phyloP scores from a whole-genome alignment of 1,140 invertebrate genomes.

The Bradynema listronoti region DNA sequence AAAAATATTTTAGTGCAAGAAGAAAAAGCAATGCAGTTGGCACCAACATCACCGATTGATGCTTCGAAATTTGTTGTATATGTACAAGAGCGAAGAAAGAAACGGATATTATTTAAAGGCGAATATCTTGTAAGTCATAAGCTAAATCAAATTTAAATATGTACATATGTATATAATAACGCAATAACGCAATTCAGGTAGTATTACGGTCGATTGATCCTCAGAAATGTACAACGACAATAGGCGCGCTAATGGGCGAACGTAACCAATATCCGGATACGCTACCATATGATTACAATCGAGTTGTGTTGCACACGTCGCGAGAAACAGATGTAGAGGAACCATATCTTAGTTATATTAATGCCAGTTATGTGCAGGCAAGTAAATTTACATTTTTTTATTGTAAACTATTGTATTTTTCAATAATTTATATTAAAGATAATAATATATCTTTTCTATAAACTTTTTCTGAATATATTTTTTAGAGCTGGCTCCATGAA shows the following conservation, averaged over 20 bases:
- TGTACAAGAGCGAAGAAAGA: constrained; percentile 53
- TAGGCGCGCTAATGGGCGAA: constrained; percentile 50
- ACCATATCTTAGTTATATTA: constrained; percentile 40
- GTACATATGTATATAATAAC: no score
- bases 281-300: constrained; percentile 53
- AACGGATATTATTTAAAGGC: constrained; percentile 57
- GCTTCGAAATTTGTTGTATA: constrained; percentile 57
- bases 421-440: constrained; percentile 10
- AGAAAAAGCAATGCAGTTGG: constrained; percentile 56
- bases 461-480: constrained; percentile 3
- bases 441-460: neutral
- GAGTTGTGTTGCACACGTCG: constrained; percentile 37
- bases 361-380: constrained; percentile 54
- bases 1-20: constrained; percentile 58
- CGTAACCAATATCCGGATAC: constrained; percentile 53
- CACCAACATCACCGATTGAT: constrained; percentile 53
- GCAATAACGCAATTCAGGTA: constrained; percentile 40
- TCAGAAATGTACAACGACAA: constrained; percentile 48
- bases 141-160: no score
- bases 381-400: constrained; percentile 10
- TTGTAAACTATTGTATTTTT: constrained; percentile 11
- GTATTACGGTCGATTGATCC: constrained; percentile 49
- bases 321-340: neutral
- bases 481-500: constrained; percentile 54
- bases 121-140: constrained; percentile 56